These are phyloP conservation scores for Neodon shergylaensis DNA, from an alignment of 2,113 vertebrate species.

Conservation along the genomic window DNA sequence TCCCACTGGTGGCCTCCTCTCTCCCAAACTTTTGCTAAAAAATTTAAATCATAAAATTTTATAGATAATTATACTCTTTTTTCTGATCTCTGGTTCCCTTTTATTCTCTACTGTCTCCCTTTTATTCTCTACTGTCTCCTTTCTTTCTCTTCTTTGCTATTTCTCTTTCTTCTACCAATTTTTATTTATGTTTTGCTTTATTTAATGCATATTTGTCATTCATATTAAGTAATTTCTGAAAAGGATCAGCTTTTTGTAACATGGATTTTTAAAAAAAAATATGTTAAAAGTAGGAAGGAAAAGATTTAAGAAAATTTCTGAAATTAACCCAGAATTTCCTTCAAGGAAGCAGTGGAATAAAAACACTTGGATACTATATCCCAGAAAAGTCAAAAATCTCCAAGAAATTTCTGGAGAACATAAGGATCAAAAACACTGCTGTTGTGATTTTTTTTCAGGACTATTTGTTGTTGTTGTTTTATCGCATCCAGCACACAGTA, in stretches of 20 bases:
- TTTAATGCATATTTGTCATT: not conserved
- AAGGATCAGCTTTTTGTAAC: not conserved
- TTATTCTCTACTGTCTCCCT: not conserved
- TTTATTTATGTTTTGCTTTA: not conserved
- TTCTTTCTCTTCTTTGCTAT: not conserved
- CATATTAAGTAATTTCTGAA: conserved; percentile 25
- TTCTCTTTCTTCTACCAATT: not conserved
- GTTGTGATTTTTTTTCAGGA: not conserved
- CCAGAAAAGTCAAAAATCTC: conserved; percentile 9
- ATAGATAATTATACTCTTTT: conserved; percentile 17
- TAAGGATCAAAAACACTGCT: conserved; percentile 41
- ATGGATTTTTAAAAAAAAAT: not conserved
- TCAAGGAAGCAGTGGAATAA: not conserved
- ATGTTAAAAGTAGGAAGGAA: not conserved
- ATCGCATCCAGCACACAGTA: not conserved
- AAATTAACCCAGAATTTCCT: conserved; percentile 56
- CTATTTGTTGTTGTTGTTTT: not conserved
- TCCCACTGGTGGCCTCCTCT: not conserved
- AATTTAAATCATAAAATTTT: not conserved
- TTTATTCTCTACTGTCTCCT: not conserved
- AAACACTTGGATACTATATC: conserved; percentile 24
- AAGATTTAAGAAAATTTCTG: conserved; percentile 46
- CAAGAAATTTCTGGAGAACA: conserved; percentile 24
- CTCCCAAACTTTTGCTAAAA: not conserved
- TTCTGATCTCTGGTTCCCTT: not conserved